phyloP scores from a whole-genome alignment of 1,140 invertebrate species.

The Papilio polytes region DNA sequence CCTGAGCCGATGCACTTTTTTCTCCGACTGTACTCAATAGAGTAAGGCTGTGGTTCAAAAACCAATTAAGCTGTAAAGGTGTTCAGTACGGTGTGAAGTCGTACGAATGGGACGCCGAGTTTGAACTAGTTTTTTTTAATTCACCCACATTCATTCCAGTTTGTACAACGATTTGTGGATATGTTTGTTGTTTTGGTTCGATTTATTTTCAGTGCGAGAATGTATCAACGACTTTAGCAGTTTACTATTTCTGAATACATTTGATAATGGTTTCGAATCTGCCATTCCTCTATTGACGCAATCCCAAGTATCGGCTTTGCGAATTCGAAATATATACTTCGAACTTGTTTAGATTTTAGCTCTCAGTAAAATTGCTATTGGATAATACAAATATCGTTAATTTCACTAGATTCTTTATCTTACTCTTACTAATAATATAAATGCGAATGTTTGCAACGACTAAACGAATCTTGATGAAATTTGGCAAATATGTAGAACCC shows the following conservation, averaged over 20 bases:
- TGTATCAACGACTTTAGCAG: neutral
- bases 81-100: constrained; percentile 42
- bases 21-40: constrained; percentile 47
- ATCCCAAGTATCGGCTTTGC: neutral
- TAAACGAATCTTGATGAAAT: too few species aligned
- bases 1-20: constrained; percentile 53
- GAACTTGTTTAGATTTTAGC: neutral
- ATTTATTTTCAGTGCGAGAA: neutral
- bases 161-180: constrained; percentile 14
- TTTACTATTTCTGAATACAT: neutral
- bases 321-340: neutral
- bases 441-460: too few species aligned
- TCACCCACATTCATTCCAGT: constrained; percentile 17
- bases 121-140: constrained; percentile 33
- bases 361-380: neutral
- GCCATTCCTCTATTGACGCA: neutral
- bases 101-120: constrained; percentile 40
- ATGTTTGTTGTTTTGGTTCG: constrained; percentile 18
- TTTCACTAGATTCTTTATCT: neutral
- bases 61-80: constrained; percentile 62
- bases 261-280: neutral
- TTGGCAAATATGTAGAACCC: too few species aligned
- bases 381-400: too few species aligned
- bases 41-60: constrained; percentile 55
- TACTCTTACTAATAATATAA: too few species aligned